A percentile compares a stretch with the other conserved stretches of the same genome.
Conservation (phyloP, 2,113 vertebrate species). For the Oryzias javanicus region DNA sequence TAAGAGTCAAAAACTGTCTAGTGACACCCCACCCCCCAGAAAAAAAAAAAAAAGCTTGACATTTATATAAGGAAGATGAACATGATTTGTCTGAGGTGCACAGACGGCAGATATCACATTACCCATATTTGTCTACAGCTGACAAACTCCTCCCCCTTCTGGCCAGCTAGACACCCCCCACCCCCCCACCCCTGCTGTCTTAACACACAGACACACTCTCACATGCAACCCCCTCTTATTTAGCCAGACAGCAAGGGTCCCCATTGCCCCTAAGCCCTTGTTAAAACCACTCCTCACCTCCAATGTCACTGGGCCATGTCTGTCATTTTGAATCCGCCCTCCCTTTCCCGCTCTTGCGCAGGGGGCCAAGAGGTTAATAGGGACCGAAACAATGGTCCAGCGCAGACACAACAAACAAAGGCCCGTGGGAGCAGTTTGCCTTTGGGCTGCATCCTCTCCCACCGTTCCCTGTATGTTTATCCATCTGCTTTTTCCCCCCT, state of each 20-base stretch:
- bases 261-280: constrained; percentile 62
- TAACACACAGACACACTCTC: constrained; percentile 33
- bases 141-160: constrained; percentile 58
- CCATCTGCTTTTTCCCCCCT: constrained; percentile 30
- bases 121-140: constrained; percentile 10
- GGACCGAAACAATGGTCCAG: constrained; percentile 78
- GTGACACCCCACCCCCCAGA: background rate
- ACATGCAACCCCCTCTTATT: constrained; percentile 31
- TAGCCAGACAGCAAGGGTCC: constrained; percentile 58
- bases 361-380: constrained; percentile 82
- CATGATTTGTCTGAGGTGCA: constrained; percentile 8
- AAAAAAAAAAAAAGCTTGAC: background rate
- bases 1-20: no score
- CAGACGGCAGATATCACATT: constrained; percentile 26
- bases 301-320: constrained; percentile 78
- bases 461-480: constrained; percentile 32
- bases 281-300: constrained; percentile 71
- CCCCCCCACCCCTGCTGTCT: constrained; percentile 12
- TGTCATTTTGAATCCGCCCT: constrained; percentile 73
- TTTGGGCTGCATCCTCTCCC: constrained; percentile 59
- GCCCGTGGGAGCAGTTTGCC: constrained; percentile 70
- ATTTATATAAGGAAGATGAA: constrained; percentile 1
- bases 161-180: constrained; percentile 43
- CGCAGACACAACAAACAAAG: constrained; percentile 79
- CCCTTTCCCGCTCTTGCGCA: constrained; percentile 67